Percentiles rank a stretch among this genome's conserved stretches.
Conservation (phyloP, 2,113 vertebrate genomes). For the Lonchura striata region DNA sequence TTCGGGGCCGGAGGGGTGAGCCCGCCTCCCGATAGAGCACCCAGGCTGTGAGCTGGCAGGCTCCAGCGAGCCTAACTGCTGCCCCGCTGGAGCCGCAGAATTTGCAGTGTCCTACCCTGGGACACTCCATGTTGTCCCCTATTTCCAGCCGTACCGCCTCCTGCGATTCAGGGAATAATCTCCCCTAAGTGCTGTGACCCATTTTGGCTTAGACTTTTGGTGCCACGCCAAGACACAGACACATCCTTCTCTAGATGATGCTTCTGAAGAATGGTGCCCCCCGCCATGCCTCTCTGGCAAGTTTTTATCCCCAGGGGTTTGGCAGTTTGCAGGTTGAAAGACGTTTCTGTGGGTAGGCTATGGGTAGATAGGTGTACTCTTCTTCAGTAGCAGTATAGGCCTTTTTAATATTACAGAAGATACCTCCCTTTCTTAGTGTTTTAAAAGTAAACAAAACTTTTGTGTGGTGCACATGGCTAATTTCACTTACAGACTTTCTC, state of each 20-base stretch:
- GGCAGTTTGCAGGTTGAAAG: not conserved
- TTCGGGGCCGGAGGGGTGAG: not conserved
- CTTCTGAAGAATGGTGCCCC: not conserved
- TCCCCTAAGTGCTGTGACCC: not conserved
- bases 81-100: not conserved
- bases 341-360: not conserved
- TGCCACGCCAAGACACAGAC: not conserved
- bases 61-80: not conserved
- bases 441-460: conserved; percentile 37
- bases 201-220: not conserved
- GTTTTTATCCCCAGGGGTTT: not conserved
- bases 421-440: not conserved
- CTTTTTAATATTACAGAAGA: not conserved
- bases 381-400: not conserved
- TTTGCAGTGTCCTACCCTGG: not conserved
- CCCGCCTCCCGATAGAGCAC: not conserved
- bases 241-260: not conserved
- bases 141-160: not conserved
- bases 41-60: not conserved
- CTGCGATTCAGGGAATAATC: not conserved
- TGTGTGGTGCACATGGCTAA: not conserved
- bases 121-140: not conserved
- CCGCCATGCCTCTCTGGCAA: not conserved
- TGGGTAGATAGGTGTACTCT: not conserved
- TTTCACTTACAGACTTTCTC: conserved; percentile 21